Conservation (phyloP, 1,140 invertebrate genomes). For the Drosophila hydei region DNA sequence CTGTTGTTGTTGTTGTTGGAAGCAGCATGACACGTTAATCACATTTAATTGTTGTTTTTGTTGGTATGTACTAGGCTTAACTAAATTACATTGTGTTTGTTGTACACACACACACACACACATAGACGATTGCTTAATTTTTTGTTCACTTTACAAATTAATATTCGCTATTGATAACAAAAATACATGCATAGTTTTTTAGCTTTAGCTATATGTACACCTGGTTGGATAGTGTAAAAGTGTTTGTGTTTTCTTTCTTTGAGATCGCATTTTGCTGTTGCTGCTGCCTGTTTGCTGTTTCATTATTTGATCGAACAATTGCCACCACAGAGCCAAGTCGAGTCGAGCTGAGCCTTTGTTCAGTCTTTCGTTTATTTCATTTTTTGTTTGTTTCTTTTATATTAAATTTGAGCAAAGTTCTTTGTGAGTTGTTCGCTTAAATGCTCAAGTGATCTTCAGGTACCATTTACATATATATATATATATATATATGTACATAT, state of each 20-base stretch:
- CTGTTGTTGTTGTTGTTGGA: conserved; percentile 55
- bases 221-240: conserved; percentile 56
- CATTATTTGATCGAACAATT: conserved; percentile 13
- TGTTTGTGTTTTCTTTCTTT: conserved; percentile 1
- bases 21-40: conserved; percentile 79
- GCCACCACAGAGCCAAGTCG: conserved; percentile 3
- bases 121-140: conserved; percentile 69
- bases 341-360: conserved; percentile 40
- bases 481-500: conserved; percentile 28
- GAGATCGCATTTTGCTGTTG: conserved; percentile 18
- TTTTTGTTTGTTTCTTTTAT: conserved; percentile 18
- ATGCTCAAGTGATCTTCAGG: conserved; percentile 78
- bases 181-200: conserved; percentile 55
- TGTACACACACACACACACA: conserved; percentile 42
- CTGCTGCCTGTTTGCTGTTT: conserved; percentile 2
- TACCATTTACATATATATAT: conserved; percentile 64
- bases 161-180: conserved; percentile 76
- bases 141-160: conserved; percentile 60
- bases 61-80: conserved; percentile 79
- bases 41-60: conserved; percentile 67
- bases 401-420: conserved; percentile 71
- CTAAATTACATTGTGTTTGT: conserved; percentile 61
- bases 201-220: conserved; percentile 28
- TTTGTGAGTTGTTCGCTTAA: conserved; percentile 65
- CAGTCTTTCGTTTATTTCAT: conserved; percentile 39